These are phyloP conservation scores for Edolisoma coerulescens DNA, from an alignment of 2,113 vertebrate genomes.

Conservation along the genomic window DNA sequence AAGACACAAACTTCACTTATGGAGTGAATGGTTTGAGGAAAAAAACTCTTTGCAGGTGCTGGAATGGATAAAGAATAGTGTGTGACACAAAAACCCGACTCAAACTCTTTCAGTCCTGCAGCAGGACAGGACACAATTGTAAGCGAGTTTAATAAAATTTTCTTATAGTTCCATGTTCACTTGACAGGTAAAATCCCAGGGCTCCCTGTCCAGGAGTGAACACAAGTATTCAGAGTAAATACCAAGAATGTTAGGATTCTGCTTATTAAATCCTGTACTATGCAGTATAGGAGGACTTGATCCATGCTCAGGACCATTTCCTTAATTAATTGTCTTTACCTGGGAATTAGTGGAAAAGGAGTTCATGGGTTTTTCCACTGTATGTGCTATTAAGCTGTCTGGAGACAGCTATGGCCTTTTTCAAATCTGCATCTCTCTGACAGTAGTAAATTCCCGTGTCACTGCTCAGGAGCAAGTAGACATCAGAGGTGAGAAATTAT, in stretches of 20 bases:
- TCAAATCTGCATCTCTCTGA: conserved; percentile 28
- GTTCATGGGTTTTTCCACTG: conserved; percentile 12
- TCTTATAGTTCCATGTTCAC: not conserved
- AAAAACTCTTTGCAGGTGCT: not conserved
- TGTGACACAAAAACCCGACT: not conserved
- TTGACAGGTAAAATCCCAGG: not conserved
- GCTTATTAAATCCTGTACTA: not conserved
- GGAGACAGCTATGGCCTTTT: conserved; percentile 47
- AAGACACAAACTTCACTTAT: not conserved
- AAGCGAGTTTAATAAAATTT: not conserved
- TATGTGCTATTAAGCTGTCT: conserved; percentile 21
- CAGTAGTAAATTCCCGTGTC: conserved; percentile 43
- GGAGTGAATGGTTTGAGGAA: not conserved
- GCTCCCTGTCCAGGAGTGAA: not conserved
- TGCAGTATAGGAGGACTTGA: not conserved
- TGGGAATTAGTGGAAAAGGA: not conserved
- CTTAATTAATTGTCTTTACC: not conserved
- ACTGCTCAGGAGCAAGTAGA: conserved; percentile 28
- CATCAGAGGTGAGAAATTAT: conserved; percentile 65
- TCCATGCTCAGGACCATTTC: not conserved
- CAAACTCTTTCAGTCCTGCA: not conserved
- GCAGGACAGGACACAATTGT: not conserved
- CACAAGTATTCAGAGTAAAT: not conserved
- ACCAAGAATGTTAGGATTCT: not conserved
- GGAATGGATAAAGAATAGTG: not conserved